Evolutionary conservation across 2,888 invertebrate genomes (phyloP).

Genomic region (Galerucella nymphaeae): DNA sequence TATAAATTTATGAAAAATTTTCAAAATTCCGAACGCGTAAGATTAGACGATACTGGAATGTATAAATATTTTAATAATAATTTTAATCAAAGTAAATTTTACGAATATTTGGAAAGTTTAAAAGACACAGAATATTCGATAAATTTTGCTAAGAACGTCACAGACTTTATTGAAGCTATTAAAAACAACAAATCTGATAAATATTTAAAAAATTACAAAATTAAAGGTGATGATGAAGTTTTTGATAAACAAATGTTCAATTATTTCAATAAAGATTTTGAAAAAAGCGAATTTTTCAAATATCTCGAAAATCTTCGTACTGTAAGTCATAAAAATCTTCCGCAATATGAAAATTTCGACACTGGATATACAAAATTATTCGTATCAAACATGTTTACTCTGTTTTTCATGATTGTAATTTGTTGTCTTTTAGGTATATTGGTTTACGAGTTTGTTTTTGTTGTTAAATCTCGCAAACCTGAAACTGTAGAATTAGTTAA

Average conservation of each 20-base stretch:
- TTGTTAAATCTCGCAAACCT: background rate
- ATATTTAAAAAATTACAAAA: background rate
- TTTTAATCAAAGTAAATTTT: conserved; percentile 3
- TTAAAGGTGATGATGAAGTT: background rate
- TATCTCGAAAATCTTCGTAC: background rate
- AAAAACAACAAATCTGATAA: background rate
- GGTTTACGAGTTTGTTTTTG: background rate
- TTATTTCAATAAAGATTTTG: background rate
- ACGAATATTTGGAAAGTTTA: conserved; percentile 3
- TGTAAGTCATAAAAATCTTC: background rate
- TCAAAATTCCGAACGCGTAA: background rate
- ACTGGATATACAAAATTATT: background rate
- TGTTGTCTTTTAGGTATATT: conserved; percentile 1
- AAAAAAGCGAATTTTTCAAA: conserved; percentile 1
- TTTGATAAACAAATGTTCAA: background rate
- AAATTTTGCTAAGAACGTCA: background rate
- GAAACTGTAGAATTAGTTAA: conserved; percentile 3
- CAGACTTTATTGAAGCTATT: background rate
- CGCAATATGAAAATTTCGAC: background rate
- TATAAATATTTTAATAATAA: background rate
- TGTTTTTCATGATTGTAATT: background rate
- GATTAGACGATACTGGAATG: background rate
- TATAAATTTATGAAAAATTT: background rate
- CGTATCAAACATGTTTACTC: background rate
- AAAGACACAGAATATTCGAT: background rate